Evolutionary conservation across 2,888 invertebrate genomes (phyloP), one percentile per base, ranked within the genome.

Genomic region (Drosophila falleni): DNA sequence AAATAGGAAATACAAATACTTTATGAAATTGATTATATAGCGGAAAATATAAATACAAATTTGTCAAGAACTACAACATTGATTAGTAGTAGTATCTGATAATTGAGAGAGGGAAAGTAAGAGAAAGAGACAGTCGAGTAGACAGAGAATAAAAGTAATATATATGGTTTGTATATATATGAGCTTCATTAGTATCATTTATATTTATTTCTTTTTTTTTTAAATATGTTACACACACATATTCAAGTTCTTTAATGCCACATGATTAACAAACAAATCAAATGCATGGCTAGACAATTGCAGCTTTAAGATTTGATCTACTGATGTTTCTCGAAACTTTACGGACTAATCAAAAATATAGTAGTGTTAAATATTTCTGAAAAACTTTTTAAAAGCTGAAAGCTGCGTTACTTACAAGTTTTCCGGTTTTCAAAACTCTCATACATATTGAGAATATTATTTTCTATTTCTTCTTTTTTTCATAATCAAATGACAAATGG

Each of bases 21-120:
- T 72, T 61, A 10, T 61, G 49, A 60, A 63, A 44, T 76, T 53
- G 59, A 75, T 51, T 75, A 75, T 58, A 62, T 60, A 71, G 71
- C 59, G 44, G 54, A 79, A 79, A 44, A 75, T 61, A 76, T 59
- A 68, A 75, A 71, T 80, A 71, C 62, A 75, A 61, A 62, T 82
- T 70, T 76, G 44, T 75, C 70, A 89, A 89, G 65, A 71, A 70
- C 87, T 89, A 89, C 87, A 87, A 89, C 87, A 89, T 71, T 70
- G 63, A 84, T 71, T 73, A 16, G 53, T 47, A 74, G 74, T 35
- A 50, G 50, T 50, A 35, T 50, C 77, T 73, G 78, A 68, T 75
- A 75, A 79, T 67, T 71, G 75, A 75, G 56, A 54, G 15, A 74
- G 19, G 58, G 23, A 76, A 37, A 72, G 51, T 65, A 37, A 72